Base-by-base conservation (phyloP, 2,888 invertebrate genomes). In the Hymenopus coronatus region DNA sequence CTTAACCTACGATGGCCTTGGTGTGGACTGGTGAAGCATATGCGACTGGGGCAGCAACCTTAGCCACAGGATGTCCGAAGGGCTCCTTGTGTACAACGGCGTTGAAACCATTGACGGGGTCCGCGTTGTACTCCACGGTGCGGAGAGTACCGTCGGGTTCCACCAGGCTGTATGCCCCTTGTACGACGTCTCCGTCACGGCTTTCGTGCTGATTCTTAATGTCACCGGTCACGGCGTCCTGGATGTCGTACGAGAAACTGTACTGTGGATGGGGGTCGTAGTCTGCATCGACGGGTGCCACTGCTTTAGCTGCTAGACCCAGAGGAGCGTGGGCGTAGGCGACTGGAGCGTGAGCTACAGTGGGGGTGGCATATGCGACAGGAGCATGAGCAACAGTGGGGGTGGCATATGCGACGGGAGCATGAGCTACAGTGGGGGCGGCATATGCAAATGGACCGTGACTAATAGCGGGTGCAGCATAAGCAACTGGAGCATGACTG, bases 371-470 rank as follows among this genome's bases (percentile, higher is more conserved):
- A 90, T 90, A 90, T 27, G 90, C 90, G 9, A 90, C 85, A 82
- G 90, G 89, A 30, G 90, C 90, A 25, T 83, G 83, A 82, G 89
- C 90, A 15, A 91, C 90, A 4, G 54, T 70, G 1, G 54, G 40
- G 40, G 40, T 40, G 40, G 40, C 40, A 82, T 87, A 82, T 3
- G 89, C 91, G 6, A 93, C 92, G 14, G 93, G 93, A 89, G 92
- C 93, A 2, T 92, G 92, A 40, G 93, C 93, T 90, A 93, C 93
- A 82, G 92, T 92, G 85, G 28, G 40, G 25, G 92, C 91, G 89
- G 91, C 91, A 91, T 90, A n/a, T 91, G 91, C 33, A 91, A 91
- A 91, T 84, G 92, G 93, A 40, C 93, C 93, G 4, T 93, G 92
- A 93, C 91, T 85, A 91, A 91, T 90, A 89, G 90, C 25, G 91